Conservation (phyloP, 1,140 invertebrate species). For the Drosophila seguyi region DNA sequence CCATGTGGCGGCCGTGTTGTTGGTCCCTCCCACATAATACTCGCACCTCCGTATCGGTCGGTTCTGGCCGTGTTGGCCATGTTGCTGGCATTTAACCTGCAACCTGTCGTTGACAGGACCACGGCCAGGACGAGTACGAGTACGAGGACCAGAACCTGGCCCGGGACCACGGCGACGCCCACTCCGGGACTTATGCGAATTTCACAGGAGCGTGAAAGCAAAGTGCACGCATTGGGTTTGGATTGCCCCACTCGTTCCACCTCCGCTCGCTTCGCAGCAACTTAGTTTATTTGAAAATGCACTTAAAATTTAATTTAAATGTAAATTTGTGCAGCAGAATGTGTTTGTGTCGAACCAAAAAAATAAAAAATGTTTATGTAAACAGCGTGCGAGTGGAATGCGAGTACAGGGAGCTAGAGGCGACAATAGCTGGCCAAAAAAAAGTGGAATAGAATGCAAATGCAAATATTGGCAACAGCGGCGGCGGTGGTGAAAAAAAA, state of each 20-base stretch:
- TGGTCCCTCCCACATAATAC: constrained; percentile 28
- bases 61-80: constrained; percentile 37
- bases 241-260: constrained; percentile 53
- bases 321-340: constrained; percentile 82
- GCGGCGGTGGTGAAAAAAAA: constrained; percentile 12
- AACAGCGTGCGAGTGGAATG: constrained; percentile 74
- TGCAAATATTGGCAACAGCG: constrained; percentile 81
- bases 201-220: constrained; percentile 49
- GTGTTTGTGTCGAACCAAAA: constrained; percentile 67
- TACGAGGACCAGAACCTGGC: constrained; percentile 31
- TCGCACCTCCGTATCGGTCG: constrained; percentile 20
- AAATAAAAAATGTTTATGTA: constrained; percentile 77
- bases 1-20: constrained; percentile 62
- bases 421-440: constrained; percentile 52
- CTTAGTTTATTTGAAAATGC: constrained; percentile 82
- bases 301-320: constrained; percentile 84
- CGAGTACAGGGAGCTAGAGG: constrained; percentile 29
- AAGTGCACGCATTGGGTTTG: constrained; percentile 80
- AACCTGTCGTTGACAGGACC: constrained; percentile 78
- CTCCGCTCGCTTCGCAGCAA: constrained; percentile 35
- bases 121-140: constrained; percentile 17
- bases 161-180: constrained; percentile 42
- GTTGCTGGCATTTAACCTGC: constrained; percentile 75
- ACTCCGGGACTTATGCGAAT: constrained; percentile 52
- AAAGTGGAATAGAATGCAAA: constrained; percentile 78